Evolutionary conservation across 2,888 invertebrate species (phyloP), one percentile per base, ranked within the genome.

Genomic region (Hermaeophaga mercurialis): DNA sequence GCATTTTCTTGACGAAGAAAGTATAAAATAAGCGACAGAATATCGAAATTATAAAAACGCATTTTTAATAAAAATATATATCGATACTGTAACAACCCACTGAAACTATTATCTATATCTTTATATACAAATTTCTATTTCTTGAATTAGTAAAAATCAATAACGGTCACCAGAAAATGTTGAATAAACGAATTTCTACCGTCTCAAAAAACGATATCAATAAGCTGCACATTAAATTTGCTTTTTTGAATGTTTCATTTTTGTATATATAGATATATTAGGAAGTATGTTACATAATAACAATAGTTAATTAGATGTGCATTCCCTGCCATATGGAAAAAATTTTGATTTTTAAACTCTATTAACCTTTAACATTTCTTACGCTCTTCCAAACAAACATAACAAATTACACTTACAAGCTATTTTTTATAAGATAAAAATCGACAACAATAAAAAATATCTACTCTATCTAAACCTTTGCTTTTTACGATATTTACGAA

Each of bases 361-460:
- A 54, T 56, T 65, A 62, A 70, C 58, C 70, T 70, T 70, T 70
- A 70, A 70, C 69, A 67, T 59, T 61, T 64, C 58, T 59, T 64
- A 61, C 66, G 58, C 64, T 61, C 66, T 63, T 57, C 58, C 59
- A 66, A 66, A 66, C 68, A 68, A 70, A 70, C 69, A 66, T 70
- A 70, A 70, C 70, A 70, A 66, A 65, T 62, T 62, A 61, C 66
- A 66, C 66, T 64, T 65, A 65, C 61, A 61, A 66, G 64, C 66
- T 66, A 66, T 58, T 60, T 48, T 58, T 62, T 60, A 59, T 59
- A 66, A 69, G 69, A 68, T 69, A 67, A 69, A 66, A 68, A 69
- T 68, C 68, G 70, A 69, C 67, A 70, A 70, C 69, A 70, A 70
- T 70, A 67, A 69, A 69, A 70, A 69, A 70, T 69, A 70, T 70